Evolutionary conservation across 2,797 vertebrate genomes (phyloP).

Genomic region (Coranthus polyacanthus): DNA sequence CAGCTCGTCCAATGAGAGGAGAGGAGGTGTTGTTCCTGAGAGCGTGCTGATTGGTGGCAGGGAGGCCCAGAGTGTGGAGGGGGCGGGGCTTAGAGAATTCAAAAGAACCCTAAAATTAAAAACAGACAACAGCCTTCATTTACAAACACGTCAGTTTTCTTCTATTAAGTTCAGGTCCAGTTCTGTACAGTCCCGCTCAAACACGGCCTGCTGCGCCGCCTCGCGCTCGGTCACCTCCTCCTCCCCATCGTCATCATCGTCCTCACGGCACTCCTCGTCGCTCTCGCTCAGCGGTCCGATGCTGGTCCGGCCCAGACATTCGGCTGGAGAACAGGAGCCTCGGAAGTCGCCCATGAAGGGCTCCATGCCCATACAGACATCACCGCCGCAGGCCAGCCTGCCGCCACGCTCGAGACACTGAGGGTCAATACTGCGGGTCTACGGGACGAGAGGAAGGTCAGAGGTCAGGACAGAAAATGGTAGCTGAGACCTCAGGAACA

Average conservation of each 20-base stretch:
- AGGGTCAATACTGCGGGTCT: slow-evolving; percentile 87
- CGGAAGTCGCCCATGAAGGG: slow-evolving; percentile 85
- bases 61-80: slow-evolving; percentile 46
- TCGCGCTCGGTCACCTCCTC: slow-evolving; percentile 75
- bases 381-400: slow-evolving; percentile 79
- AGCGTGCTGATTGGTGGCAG: slow-evolving; percentile 81
- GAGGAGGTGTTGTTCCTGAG: slow-evolving; percentile 86
- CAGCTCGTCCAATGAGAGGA: slow-evolving; percentile 78
- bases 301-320: slow-evolving; percentile 85
- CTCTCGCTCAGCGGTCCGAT: slow-evolving; percentile 91
- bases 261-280: slow-evolving; percentile 87
- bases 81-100: slow-evolving; percentile 41
- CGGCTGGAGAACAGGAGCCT: slow-evolving; percentile 85
- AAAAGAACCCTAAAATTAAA: slow-evolving; percentile 52
- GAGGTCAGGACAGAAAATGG: too few relatives aligned
- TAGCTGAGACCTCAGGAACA: too few relatives aligned
- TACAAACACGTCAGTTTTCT: slow-evolving; percentile 89
- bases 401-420: slow-evolving; percentile 82
- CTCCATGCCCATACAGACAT: slow-evolving; percentile 83
- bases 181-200: slow-evolving; percentile 94
- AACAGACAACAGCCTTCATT: slow-evolving; percentile 68
- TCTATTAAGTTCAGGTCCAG: slow-evolving; percentile 94
- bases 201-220: slow-evolving; percentile 87
- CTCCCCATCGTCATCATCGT: slow-evolving; percentile 80
- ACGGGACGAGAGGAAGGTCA: slow-evolving; percentile 10